Conservation (phyloP, 2,113 vertebrate genomes). For the Rallus limicola region DNA sequence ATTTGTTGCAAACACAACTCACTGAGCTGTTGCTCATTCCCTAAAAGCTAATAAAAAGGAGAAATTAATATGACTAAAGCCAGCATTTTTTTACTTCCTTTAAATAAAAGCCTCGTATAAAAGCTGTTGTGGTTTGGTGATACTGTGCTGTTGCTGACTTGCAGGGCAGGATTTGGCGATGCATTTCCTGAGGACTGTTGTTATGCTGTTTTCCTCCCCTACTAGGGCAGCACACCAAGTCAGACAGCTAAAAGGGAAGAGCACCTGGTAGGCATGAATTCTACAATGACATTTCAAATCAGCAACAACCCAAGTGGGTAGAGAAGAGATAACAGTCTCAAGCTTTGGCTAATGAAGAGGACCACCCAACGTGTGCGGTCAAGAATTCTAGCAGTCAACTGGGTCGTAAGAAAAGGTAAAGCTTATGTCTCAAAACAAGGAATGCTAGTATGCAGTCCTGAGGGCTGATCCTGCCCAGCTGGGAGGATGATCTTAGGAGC, state of each 20-base stretch:
- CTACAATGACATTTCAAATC: background rate
- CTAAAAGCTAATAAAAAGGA: conserved; percentile 65
- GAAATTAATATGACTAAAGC: conserved; percentile 13
- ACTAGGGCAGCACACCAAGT: background rate
- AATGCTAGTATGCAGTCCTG: background rate
- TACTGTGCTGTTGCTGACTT: background rate
- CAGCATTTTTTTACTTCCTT: conserved; percentile 33
- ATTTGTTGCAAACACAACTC: conserved; percentile 48
- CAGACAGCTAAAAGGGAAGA: background rate
- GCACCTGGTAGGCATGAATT: background rate
- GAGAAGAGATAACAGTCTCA: background rate
- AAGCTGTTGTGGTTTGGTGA: conserved; percentile 29
- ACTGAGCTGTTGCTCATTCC: conserved; percentile 41
- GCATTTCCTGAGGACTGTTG: background rate
- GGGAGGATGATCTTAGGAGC: background rate
- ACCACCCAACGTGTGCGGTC: background rate
- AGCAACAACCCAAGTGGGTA: background rate
- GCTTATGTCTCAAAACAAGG: background rate
- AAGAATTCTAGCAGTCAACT: background rate
- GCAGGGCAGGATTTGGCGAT: background rate
- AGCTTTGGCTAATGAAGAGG: background rate
- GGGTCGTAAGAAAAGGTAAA: background rate
- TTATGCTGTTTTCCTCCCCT: background rate
- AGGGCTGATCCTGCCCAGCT: background rate
- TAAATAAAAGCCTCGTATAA: conserved; percentile 20